phyloP scores from a whole-genome alignment of 2,888 invertebrate species.

The Glaucopsyche alexis region DNA sequence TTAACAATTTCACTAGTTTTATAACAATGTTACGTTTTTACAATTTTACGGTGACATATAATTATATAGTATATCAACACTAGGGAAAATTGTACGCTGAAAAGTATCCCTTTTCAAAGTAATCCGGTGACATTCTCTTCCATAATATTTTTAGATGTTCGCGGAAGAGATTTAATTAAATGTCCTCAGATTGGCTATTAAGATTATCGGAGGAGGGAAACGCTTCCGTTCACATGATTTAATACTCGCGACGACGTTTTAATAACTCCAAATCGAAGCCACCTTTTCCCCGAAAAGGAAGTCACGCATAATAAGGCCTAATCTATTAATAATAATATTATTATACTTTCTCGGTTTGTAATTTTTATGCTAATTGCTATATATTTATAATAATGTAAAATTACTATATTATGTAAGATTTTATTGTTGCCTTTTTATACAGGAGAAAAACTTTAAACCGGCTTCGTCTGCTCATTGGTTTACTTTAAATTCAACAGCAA shows the following conservation, averaged over 20 bases:
- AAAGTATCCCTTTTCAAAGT: not conserved
- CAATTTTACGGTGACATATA: too few relatives aligned
- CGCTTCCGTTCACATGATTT: slow-evolving; percentile 34
- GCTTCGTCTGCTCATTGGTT: too few relatives aligned
- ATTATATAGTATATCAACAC: too few relatives aligned
- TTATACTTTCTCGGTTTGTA: not conserved
- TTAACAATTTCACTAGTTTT: too few relatives aligned
- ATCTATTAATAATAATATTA: too few relatives aligned
- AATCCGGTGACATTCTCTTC: slow-evolving; percentile 13
- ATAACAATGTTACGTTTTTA: too few relatives aligned
- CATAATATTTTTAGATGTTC: slow-evolving; percentile 37
- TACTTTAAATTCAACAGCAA: too few relatives aligned
- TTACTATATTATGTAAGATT: too few relatives aligned
- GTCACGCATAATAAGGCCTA: not conserved
- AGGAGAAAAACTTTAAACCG: too few relatives aligned
- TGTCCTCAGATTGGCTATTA: slow-evolving; percentile 40
- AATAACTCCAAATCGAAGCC: slow-evolving; percentile 29
- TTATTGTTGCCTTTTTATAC: too few relatives aligned
- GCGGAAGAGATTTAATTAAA: slow-evolving; percentile 41
- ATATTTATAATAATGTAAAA: not conserved
- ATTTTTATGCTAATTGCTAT: not conserved
- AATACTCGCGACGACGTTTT: slow-evolving; percentile 30
- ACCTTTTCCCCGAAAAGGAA: not conserved
- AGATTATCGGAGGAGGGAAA: slow-evolving; percentile 38
- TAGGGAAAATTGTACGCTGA: not conserved